Base-by-base conservation (phyloP, 2,888 invertebrate species). In the Loripinus fragilis region DNA sequence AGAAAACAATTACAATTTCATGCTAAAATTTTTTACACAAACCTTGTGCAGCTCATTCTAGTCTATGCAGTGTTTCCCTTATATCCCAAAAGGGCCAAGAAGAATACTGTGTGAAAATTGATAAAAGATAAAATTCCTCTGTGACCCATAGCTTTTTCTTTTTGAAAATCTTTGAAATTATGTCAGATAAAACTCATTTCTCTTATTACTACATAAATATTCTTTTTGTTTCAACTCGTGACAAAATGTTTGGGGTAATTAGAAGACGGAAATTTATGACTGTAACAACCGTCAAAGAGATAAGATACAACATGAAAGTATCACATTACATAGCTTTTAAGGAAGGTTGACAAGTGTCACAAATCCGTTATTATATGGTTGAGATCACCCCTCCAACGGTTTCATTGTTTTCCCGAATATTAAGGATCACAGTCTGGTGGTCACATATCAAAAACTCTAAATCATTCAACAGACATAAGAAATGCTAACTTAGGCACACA, bases 371-470 rank as follows among this genome's bases (percentile, higher is more conserved):
- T 60, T 60, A 33, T 33, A 60, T 33, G 60, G 33, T 60, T 60
- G 60, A 60, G 33, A 60, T 28, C 8, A 33, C 60, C 33, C 60
- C 33, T 33, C 60, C 30, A 60, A 17, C 17, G 33, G n/a, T n/a
- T 33, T 33, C 20, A 60, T 60, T 60, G 60, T 60, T 17, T 60
- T 52, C 17, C 15, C 17, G 20, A 60, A 33, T 23, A 60, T 60
- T 60, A 60, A 17, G 17, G 33, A 33, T 17, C 60, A 60, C 60
- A 60, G 60, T 60, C 60, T 60, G 60, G 1, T 60, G 60, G n/a
- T 8, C 25, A 15, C 25, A 52, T 25, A 52, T 52, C 23, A 52
- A 52, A 52, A n/a, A 5, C 10, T 60, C 20, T 60, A 33, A 7
- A 23, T n/a, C n/a, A 33, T 60, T 23, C 10, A 33, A 33, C 60